Conservation (phyloP, 2,113 vertebrate species). For the Saccopteryx leptura region DNA sequence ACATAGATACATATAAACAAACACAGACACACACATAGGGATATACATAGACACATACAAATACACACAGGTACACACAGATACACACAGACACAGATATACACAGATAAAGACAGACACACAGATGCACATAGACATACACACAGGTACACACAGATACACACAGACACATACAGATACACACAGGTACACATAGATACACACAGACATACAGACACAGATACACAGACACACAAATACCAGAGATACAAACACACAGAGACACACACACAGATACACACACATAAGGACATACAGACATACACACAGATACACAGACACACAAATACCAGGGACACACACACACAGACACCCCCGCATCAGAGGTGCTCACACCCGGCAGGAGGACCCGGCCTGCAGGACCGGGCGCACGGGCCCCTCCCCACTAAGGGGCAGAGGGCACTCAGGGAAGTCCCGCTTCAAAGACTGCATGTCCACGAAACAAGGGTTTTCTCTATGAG, state of each 20-base stretch:
- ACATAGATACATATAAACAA: not conserved
- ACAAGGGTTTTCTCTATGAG: constrained; percentile 75
- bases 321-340: not conserved
- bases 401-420: not conserved
- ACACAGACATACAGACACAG: not conserved
- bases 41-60: not conserved
- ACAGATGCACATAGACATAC: not conserved
- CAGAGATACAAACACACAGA: not conserved
- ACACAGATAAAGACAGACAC: too few relatives aligned
- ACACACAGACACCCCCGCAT: not conserved
- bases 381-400: not conserved
- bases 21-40: accelerated
- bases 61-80: accelerated
- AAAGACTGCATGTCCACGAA: constrained; percentile 64
- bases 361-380: not conserved
- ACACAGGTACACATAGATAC: accelerated
- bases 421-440: not conserved
- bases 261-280: not conserved
- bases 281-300: accelerated
- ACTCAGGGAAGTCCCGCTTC: constrained; percentile 68
- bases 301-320: accelerated
- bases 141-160: not conserved
- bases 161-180: accelerated
- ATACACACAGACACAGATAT: too few relatives aligned
- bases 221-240: not conserved